Base-by-base conservation (phyloP, 2,888 invertebrate species). In the Tupiocoris notatus region DNA sequence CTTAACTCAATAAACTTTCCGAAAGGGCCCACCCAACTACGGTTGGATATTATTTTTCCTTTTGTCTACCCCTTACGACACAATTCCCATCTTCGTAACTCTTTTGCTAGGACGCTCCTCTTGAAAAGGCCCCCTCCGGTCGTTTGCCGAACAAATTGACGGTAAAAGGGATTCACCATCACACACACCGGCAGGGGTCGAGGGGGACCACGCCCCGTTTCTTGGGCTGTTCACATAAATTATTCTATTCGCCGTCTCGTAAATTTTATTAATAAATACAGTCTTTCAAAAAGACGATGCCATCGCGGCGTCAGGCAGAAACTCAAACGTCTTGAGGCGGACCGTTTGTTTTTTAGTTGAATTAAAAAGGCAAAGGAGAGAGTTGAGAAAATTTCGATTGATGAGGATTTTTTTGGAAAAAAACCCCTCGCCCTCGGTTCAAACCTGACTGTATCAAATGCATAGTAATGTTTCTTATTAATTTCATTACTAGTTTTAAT, bases 111-210 rank as follows among this genome's bases (percentile, higher is more conserved):
- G n/a, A n/a, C n/a, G n/a, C n/a, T n/a, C n/a, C n/a, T n/a, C n/a
- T n/a, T n/a, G n/a, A n/a, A n/a, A n/a, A n/a, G n/a, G 21, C 25
- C 62, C 73, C 73, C 57, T 24, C 39, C 24, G 73, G 73, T 62
- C 73, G 54, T 73, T 73, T 73, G 73, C 73, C 54, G 62, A 73
- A 73, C 73, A 73, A 73, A 73, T 73, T 73, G 73, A 73, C 62
- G 73, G 73, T 73, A 73, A 73, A 73, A 57, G 57, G 71, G 70
- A 62, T 73, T 61, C 67, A 39, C 17, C 63, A 21, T 63, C 22
- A 18, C 2, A 16, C 3, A 9, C 2, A 63, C 6, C 39, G 12
- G 39, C 12, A 12, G 22, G 20, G 12, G 39, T 7, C 39, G 39
- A 17, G 65, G 39, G 63, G 25, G 57, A 58, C 68, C 71, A 71